phyloP scores from a whole-genome alignment of 2,797 vertebrate species.

The Poecilia picta region DNA sequence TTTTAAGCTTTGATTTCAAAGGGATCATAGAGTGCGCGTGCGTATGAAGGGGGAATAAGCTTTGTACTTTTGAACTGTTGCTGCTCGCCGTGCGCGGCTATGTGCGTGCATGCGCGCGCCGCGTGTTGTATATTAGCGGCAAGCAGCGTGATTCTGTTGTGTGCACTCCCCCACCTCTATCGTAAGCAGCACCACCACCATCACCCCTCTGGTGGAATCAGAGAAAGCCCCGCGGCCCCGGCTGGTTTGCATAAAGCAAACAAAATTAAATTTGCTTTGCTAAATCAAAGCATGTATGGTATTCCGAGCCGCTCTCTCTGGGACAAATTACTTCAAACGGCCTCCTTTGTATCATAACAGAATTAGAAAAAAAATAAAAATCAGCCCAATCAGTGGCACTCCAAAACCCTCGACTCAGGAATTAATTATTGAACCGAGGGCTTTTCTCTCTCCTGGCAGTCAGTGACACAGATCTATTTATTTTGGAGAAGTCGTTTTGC shows the following conservation, averaged over 20 bases:
- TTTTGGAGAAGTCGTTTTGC: constrained; percentile 80
- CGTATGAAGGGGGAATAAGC: constrained; percentile 37
- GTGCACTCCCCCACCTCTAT: constrained; percentile 65
- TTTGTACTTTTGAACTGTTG: constrained; percentile 78
- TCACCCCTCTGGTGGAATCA: constrained; percentile 86
- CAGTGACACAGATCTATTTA: constrained; percentile 89
- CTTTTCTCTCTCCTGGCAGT: constrained; percentile 89
- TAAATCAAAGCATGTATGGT: constrained; percentile 99
- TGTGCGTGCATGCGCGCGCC: constrained; percentile 42
- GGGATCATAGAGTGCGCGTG: constrained; percentile 52
- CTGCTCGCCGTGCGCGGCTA: constrained; percentile 58
- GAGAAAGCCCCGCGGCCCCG: constrained; percentile 89
- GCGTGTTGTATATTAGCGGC: constrained; percentile 65
- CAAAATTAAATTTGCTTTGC: constrained; percentile 99
- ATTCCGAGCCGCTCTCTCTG: constrained; percentile 96
- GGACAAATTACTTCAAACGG: constrained; percentile 99
- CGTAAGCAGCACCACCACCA: constrained; percentile 78
- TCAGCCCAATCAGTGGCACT: constrained; percentile 97
- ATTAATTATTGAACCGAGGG: constrained; percentile 98
- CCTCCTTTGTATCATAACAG: constrained; percentile 99
- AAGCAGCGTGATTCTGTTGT: constrained; percentile 69
- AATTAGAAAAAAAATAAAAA: constrained; percentile 86
- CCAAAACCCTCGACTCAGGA: constrained; percentile 96
- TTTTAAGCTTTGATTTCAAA: constrained; percentile 83
- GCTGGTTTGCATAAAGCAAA: constrained; percentile 99